Conservation (phyloP, 2,888 invertebrate species). For the Ptychoptera albimana region DNA sequence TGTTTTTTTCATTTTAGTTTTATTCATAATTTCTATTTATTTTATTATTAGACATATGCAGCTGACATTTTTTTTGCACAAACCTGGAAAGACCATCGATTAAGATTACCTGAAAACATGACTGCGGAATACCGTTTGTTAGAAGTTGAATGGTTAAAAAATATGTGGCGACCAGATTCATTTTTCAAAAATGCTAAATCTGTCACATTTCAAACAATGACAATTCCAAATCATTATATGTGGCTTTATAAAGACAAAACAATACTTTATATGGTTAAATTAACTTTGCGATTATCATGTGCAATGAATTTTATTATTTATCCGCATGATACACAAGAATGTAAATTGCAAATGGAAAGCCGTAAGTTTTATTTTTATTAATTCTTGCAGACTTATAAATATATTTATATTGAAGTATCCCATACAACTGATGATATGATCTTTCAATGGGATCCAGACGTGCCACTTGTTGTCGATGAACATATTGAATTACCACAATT, state of each 20-base stretch:
- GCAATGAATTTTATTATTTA: conserved; percentile 92
- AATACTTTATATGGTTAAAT: conserved; percentile 77
- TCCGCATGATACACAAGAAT: conserved; percentile 88
- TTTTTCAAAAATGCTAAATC: conserved; percentile 90
- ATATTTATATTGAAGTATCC: conserved; percentile 67
- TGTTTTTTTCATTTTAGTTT: too few relatives aligned
- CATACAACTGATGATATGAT: conserved; percentile 89
- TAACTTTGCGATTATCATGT: conserved; percentile 75
- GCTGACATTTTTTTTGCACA: conserved; percentile 88
- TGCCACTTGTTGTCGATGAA: conserved; percentile 76
- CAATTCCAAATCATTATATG: conserved; percentile 84
- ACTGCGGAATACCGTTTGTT: conserved; percentile 76
- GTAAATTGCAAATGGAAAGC: conserved; percentile 88
- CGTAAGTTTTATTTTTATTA: conserved; percentile 40
- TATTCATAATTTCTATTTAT: too few relatives aligned
- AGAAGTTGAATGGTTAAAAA: conserved; percentile 80
- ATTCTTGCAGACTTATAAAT: too few relatives aligned
- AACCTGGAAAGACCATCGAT: conserved; percentile 81
- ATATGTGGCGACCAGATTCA: conserved; percentile 88
- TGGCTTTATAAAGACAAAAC: conserved; percentile 80
- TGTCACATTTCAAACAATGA: conserved; percentile 88
- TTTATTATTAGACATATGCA: conserved; percentile 78
- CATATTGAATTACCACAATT: conserved; percentile 84
- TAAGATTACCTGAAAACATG: conserved; percentile 80
- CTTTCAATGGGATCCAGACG: conserved; percentile 85